Conservation (phyloP, 2,888 invertebrate genomes). For the Brachypterus glaber region DNA sequence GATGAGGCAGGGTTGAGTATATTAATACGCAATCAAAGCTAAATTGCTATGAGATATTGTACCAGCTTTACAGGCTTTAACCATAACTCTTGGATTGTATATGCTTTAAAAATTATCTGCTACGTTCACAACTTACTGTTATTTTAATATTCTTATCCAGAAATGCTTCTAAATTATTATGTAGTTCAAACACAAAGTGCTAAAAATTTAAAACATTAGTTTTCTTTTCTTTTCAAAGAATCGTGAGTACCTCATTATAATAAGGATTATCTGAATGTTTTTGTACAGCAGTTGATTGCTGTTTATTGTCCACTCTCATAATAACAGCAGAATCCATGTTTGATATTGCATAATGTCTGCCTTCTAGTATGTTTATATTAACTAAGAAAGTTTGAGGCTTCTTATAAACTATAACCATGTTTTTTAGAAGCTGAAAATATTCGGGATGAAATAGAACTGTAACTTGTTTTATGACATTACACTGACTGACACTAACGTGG, state of each 20-base stretch:
- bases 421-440: too few relatives aligned
- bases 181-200: constrained; percentile 62
- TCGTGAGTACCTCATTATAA: constrained; percentile 54
- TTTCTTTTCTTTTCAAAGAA: neutral
- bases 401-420: too few relatives aligned
- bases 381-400: constrained; percentile 46
- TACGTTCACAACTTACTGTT: constrained; percentile 42
- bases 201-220: constrained; percentile 31
- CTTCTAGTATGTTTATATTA: constrained; percentile 58
- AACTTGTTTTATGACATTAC: too few relatives aligned
- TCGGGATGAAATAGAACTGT: too few relatives aligned
- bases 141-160: constrained; percentile 50
- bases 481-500: too few relatives aligned
- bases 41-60: too few relatives aligned
- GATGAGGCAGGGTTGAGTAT: too few relatives aligned
- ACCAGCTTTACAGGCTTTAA: too few relatives aligned
- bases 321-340: constrained; percentile 53
- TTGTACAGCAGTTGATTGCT: constrained; percentile 48
- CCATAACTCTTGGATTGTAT: too few relatives aligned
- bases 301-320: constrained; percentile 52
- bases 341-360: constrained; percentile 45
- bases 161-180: constrained; percentile 47
- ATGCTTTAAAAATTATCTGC: neutral
- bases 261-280: constrained; percentile 53
- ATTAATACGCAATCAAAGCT: too few relatives aligned